phyloP scores from a whole-genome alignment of 23 tunicate species.

The Trididemnum miniatum region DNA sequence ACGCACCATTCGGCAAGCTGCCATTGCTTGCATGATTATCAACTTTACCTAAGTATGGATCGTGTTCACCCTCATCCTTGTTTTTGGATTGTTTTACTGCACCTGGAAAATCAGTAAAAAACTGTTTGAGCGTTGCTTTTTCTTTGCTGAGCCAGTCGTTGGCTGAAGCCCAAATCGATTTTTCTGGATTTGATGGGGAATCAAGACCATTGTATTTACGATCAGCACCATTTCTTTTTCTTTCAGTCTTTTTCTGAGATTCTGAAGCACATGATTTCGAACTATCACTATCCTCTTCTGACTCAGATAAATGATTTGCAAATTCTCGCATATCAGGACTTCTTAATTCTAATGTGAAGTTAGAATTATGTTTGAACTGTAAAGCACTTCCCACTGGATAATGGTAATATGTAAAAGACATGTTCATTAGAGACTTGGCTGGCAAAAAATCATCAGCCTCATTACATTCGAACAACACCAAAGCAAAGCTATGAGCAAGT shows the following conservation, averaged over 20 bases:
- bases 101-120: conserved; percentile 39
- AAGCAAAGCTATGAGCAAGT: conserved; percentile 71
- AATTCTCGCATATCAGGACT: conserved; percentile 44
- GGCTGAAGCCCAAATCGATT: conserved; percentile 11
- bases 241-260: background rate
- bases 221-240: background rate
- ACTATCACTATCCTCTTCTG: background rate
- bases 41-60: background rate
- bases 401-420: conserved; percentile 85
- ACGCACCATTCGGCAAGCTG: background rate
- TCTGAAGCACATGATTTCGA: background rate
- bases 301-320: conserved; percentile 15
- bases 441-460: conserved; percentile 90
- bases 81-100: conserved; percentile 7
- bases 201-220: background rate
- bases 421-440: conserved; percentile 77
- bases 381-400: conserved; percentile 44
- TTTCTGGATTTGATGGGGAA: background rate
- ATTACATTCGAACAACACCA: conserved; percentile 84
- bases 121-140: conserved; percentile 26
- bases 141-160: conserved; percentile 37
- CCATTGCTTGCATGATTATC: background rate
- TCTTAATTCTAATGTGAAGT: conserved; percentile 15
- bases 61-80: background rate
- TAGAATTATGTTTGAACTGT: background rate